Evolutionary conservation across 2,797 vertebrate species (phyloP), one percentile per base, ranked within the genome.

Genomic region (Myotis planiceps): DNA sequence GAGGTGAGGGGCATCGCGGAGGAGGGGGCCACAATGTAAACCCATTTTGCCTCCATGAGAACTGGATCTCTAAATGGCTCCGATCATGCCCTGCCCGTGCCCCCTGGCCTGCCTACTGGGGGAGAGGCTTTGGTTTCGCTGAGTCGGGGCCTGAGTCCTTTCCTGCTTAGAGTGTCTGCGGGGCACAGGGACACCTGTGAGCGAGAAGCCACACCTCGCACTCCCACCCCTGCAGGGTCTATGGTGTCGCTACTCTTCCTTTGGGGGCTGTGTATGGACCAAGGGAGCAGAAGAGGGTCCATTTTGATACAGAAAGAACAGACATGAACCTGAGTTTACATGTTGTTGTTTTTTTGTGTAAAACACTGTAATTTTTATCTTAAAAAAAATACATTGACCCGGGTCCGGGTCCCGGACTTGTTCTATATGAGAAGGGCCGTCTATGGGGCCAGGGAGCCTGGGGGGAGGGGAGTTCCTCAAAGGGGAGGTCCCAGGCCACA

Each of bases 401-500:
- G 0, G 47, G 65, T 4, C 29, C n/a, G 15, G 60, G 27, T 60
- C 25, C 51, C 12, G 37, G 82, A 47, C 34, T 81, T 15, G 6
- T 47, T 63, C 51, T 55, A n/a, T 65, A 32, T 29, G n/a, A 6
- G 23, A 32, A 25, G 8, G 18, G 10, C 3, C 12, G 0, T 18
- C 8, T 34, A 0, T 27, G 39, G 21, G 60, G 4, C 3, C 49
- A 55, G 1, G 0, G 9, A 8, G 29, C 16, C 23, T 27, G 0
- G 8, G 27, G 12, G 19, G 6, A 8, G 0, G 3, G 9, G 5
- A 6, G n/a, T 2, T 34, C 16, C 15, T 0, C 0, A 19, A 55
- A 53, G n/a, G 21, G 3, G 3, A 1, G 9, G 0, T 9, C 13
- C 0, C n/a, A 65, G 63, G 14, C n/a, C 16, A 65, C 0, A 1